Evolutionary conservation across 2,888 invertebrate species (phyloP), one percentile per base, ranked within the genome.

Genomic region (Uloborus plumipes): DNA sequence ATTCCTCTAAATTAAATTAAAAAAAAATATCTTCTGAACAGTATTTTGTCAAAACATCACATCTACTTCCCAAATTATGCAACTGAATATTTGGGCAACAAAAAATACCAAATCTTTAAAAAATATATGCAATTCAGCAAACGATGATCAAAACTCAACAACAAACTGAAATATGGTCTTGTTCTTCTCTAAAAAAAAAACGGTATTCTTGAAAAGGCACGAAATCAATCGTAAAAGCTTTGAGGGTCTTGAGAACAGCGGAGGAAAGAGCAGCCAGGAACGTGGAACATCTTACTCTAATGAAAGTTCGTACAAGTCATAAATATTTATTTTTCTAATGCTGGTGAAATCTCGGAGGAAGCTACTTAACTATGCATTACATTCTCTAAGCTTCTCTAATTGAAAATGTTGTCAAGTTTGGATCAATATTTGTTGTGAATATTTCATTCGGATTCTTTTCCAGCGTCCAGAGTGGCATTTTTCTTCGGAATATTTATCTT

Each of bases 341-440:
- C 77, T 22, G 69, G 66, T 11, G 49, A 64, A 77, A 77, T 77
- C 77, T 70, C 77, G 55, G 18, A 49, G 64, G 77, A 77, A 49
- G 77, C 77, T 77, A 70, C 77, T 77, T 77, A 77, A 69, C 77
- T 77, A 77, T 77, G 77, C 77, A 77, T 77, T 77, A 77, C 77
- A 70, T 77, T 77, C 77, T 77, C 77, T 70, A 64, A 70, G 70
- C 65, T 65, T 53, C 51, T 77, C 77, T 77, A 77, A 77, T 77
- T 77, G 77, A 77, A 77, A 77, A 77, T 77, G 70, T 77, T 77
- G 77, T 77, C 77, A 76, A 62, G 69, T 51, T 50, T 15, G 20
- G 59, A 76, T 69, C 76, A 62, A 69, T 69, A 75, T 76, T 50
- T 69, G 67, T 53, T 67, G 77, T 70, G 70, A 70, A 77, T 77